Evolutionary conservation across 2,888 invertebrate species (phyloP).

Genomic region (Micoletzkya japonica): DNA sequence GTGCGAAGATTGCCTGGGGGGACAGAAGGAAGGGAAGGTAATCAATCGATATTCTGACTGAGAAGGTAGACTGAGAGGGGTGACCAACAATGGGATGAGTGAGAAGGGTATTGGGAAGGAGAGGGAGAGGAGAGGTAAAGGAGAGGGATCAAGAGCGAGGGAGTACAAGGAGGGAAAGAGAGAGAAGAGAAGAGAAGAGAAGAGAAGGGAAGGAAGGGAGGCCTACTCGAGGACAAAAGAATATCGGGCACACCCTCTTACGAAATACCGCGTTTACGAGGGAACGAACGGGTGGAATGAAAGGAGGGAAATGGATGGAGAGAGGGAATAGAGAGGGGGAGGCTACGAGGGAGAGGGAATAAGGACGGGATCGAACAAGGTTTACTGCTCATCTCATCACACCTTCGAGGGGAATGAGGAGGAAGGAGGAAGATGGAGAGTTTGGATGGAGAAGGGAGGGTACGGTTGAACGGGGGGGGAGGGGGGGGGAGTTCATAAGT

Average conservation of each 20-base stretch:
- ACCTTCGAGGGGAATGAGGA: no score
- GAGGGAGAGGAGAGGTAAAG: background rate
- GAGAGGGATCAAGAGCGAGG: background rate
- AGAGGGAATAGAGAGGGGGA: slow-evolving; percentile 8
- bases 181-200: slow-evolving; percentile 1
- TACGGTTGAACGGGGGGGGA: background rate
- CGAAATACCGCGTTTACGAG: no score
- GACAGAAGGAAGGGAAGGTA: no score
- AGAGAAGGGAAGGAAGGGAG: background rate
- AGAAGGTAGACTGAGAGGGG: background rate
- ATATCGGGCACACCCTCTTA: no score
- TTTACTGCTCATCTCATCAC: no score
- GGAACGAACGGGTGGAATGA: background rate
- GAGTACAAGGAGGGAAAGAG: background rate
- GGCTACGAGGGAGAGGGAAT: background rate
- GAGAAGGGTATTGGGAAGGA: background rate
- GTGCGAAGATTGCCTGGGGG: no score
- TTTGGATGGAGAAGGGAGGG: background rate
- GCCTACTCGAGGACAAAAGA: background rate
- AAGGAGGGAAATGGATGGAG: slow-evolving; percentile 13
- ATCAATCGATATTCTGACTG: no score
- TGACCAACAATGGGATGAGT: background rate
- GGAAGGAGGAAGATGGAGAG: background rate
- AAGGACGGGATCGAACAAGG: slow-evolving; percentile 1
- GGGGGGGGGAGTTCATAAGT: no score